These are phyloP conservation scores for Syngnathus floridae DNA, from an alignment of 2,113 vertebrate genomes.

Conservation along the genomic window DNA sequence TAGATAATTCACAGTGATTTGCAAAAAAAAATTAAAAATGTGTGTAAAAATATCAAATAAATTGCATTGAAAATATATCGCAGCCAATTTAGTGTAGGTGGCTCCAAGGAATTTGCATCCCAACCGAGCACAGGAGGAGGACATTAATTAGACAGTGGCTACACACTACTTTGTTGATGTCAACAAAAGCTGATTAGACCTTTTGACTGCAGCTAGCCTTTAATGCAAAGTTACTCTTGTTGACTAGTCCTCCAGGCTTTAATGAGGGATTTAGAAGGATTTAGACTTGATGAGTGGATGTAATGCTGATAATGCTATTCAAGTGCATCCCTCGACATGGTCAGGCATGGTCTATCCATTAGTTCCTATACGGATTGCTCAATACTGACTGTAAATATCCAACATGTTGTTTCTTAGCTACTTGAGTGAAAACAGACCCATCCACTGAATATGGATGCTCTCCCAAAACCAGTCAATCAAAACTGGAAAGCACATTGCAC, in stretches of 20 bases:
- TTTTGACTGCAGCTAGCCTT: not conserved
- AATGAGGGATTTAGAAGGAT: constrained; percentile 2
- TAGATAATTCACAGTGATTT: not conserved
- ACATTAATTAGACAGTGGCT: not conserved
- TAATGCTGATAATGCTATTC: not conserved
- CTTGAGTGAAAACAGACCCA: not conserved
- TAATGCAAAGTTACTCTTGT: not conserved
- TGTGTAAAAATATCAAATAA: not conserved
- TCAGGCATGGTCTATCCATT: too few species aligned
- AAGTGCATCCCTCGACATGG: not conserved
- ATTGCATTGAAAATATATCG: not conserved
- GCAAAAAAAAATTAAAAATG: not conserved
- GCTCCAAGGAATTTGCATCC: not conserved
- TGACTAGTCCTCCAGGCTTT: not conserved
- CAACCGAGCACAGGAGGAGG: not conserved
- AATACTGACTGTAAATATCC: not conserved
- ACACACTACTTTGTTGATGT: not conserved
- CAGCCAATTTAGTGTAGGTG: not conserved
- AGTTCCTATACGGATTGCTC: not conserved
- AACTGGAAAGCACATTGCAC: not conserved
- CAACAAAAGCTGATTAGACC: not conserved
- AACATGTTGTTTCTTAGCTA: not conserved
- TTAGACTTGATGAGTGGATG: not conserved
- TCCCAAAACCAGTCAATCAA: not conserved
- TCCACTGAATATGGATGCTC: not conserved